A percentile compares a stretch with the other conserved stretches of the same genome.
Conservation (phyloP, 2,797 vertebrate genomes). For the Neostethus bicornis region DNA sequence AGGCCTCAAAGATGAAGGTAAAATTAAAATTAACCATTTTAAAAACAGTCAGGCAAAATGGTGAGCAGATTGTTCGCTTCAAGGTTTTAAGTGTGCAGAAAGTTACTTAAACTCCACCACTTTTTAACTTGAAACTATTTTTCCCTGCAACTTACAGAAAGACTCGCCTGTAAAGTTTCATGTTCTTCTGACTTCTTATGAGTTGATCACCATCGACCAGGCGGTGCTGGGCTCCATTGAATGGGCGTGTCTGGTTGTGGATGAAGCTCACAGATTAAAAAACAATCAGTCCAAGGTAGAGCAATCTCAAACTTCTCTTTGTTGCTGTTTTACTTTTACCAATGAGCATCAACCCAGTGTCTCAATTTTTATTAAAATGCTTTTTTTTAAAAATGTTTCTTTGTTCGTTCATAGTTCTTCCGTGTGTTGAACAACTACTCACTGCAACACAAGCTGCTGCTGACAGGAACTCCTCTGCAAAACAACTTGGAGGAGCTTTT, state of each 20-base stretch:
- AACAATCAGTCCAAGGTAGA: constrained; percentile 97
- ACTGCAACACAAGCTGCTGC: constrained; percentile 95
- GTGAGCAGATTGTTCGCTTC: not conserved
- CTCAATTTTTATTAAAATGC: not conserved
- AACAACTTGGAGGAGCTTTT: constrained; percentile 98
- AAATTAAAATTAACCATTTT: not conserved
- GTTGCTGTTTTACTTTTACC: not conserved
- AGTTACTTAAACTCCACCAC: not conserved
- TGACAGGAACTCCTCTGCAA: constrained; percentile 96
- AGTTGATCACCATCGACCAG: constrained; percentile 97
- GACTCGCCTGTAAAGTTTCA: constrained; percentile 97
- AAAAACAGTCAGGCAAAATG: not conserved
- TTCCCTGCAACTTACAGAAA: constrained; percentile 82
- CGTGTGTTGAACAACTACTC: constrained; percentile 95
- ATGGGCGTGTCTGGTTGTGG: constrained; percentile 97
- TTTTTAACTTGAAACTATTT: not conserved
- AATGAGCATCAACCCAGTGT: not conserved
- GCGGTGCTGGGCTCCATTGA: constrained; percentile 96
- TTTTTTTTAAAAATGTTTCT: not conserved
- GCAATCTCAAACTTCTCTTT: not conserved
- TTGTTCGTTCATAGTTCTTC: constrained; percentile 85
- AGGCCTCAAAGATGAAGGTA: constrained; percentile 98
- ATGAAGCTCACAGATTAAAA: constrained; percentile 97
- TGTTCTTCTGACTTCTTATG: constrained; percentile 94
- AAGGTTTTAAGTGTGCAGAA: not conserved